A percentile compares a stretch with the other conserved stretches of the same genome.
Conservation (phyloP, 2,888 invertebrate species). For the Oscheius myriophilus region DNA sequence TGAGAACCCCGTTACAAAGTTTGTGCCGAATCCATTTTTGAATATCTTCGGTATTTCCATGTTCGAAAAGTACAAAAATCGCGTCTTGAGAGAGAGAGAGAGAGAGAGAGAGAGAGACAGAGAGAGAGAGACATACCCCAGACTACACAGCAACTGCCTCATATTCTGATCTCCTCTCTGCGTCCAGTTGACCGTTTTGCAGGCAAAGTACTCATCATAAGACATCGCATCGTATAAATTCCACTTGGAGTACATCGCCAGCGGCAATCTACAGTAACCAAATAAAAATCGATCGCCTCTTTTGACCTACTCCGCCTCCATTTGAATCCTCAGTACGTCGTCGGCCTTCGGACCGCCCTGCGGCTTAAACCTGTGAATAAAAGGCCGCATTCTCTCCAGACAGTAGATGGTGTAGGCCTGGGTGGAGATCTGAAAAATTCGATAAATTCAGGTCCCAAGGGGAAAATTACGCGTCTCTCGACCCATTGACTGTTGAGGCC, state of each 20-base stretch:
- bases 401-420: constrained; percentile 58
- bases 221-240: constrained; percentile 59
- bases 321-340: constrained; percentile 57
- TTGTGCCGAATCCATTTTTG: too few relatives aligned
- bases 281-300: background rate
- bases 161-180: constrained; percentile 61
- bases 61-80: too few relatives aligned
- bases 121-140: constrained; percentile 33
- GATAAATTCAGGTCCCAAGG: background rate
- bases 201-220: constrained; percentile 60
- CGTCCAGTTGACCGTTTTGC: constrained; percentile 62
- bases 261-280: constrained; percentile 46
- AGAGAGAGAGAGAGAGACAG: too few relatives aligned
- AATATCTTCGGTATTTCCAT: too few relatives aligned
- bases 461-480: constrained; percentile 47
- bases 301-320: constrained; percentile 57
- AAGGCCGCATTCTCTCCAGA: constrained; percentile 57
- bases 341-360: constrained; percentile 56
- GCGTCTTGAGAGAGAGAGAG: too few relatives aligned
- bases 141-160: constrained; percentile 50
- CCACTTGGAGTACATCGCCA: constrained; percentile 66
- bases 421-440: constrained; percentile 48
- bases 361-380: constrained; percentile 47
- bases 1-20: too few relatives aligned
- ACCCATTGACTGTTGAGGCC: constrained; percentile 58